Evolutionary conservation across 2,113 vertebrate species (phyloP), one percentile per base, ranked within the genome.

Genomic region (Neodontobutis hainanensis): DNA sequence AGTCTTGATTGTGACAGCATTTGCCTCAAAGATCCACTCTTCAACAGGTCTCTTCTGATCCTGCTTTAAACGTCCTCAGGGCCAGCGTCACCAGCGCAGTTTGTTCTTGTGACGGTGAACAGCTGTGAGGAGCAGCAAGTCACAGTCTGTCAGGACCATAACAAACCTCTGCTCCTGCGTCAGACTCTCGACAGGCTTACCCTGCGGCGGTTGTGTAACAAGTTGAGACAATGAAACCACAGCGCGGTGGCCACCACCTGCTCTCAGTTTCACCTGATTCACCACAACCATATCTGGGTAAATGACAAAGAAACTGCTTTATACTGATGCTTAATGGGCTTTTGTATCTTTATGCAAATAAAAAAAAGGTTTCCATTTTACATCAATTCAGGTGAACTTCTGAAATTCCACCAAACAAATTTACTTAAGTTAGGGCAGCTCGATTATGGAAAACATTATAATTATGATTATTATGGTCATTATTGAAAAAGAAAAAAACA

Each of bases 261-360:
- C 77, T 81, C 65, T 68, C 58, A 53, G 87, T 85, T 83, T 90
- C 85, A 86, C 86, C 77, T 77, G 77, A 82, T 64, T 84, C 82
- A 80, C 72, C 68, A 27, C 35, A 6, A 52, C 59, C 55, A 32
- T 60, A 60, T 78, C 32, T 3, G 0, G 38, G 55, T 35, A 62
- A 68, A 48, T 32, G 15, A 61, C 16, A 45, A 16, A 40, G 44
- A 65, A 48, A 56, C 11, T 45, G n/a, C 4, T 27, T 10, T 46
- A 27, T 27, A 27, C 19, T 27, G 19, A 27, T 27, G 19, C 19
- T 27, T 27, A 27, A 27, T 27, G 19, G 19, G 19, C 19, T 27
- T 27, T 27, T 27, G 19, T 27, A 27, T 2, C 19, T 27, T 27
- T 27, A 1, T 27, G 19, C 19, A 27, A 27, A 27, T 27, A 27